These are phyloP conservation scores for Actenoides hombroni DNA, from an alignment of 2,113 vertebrate genomes.

Conservation along the genomic window DNA sequence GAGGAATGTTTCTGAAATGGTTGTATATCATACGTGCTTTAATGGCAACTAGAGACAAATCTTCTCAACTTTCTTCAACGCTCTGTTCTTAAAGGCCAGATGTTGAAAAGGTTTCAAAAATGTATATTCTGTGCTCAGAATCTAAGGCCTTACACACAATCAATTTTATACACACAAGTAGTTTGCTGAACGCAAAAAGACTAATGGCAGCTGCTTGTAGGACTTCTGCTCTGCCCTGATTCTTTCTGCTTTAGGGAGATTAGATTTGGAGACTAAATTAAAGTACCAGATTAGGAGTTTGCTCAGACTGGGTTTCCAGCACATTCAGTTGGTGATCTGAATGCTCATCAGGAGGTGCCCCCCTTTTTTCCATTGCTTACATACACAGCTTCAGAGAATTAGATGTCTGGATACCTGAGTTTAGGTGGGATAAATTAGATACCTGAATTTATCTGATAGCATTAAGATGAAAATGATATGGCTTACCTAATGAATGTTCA, in stretches of 20 bases:
- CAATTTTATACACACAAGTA: background rate
- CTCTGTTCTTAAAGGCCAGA: background rate
- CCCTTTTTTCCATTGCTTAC: background rate
- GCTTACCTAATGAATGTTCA: background rate
- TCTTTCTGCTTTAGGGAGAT: background rate
- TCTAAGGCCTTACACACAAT: background rate
- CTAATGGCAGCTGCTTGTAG: background rate
- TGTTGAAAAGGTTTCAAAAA: constrained; percentile 6
- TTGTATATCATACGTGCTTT: fast-evolving
- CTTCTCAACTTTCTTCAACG: background rate
- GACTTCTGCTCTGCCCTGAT: background rate
- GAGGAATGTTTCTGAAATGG: background rate
- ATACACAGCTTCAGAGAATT: background rate
- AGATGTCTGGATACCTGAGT: background rate
- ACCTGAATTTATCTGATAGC: background rate
- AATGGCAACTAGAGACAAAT: constrained; percentile 10
- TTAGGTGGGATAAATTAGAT: background rate
- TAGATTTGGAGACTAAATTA: background rate
- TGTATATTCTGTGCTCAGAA: background rate
- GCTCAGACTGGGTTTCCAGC: background rate
- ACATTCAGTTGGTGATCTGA: background rate
- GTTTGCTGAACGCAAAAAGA: background rate
- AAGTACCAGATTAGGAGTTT: background rate
- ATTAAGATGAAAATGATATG: background rate
- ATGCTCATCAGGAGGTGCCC: background rate